phyloP scores from a whole-genome alignment of 2,888 invertebrate genomes.

The Brachypalpus laphriformis region DNA sequence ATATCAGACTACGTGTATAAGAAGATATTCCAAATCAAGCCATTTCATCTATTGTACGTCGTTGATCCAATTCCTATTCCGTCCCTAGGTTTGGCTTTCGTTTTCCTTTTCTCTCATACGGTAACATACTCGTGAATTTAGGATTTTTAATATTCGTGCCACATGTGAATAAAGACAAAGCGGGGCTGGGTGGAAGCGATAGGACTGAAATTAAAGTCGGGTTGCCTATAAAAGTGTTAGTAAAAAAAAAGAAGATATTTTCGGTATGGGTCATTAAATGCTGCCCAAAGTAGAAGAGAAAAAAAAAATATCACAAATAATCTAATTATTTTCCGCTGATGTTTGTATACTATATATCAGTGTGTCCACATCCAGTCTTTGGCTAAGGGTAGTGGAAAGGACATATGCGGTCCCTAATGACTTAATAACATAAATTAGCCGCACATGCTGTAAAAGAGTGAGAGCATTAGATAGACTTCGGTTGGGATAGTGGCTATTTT shows the following conservation, averaged over 20 bases:
- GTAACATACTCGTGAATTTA: neutral
- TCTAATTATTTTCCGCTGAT: slow-evolving; percentile 26
- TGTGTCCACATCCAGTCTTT: neutral
- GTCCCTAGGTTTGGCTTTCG: neutral
- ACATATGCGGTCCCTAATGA: slow-evolving; percentile 47
- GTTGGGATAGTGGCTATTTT: slow-evolving; percentile 4
- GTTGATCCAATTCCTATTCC: slow-evolving; percentile 47
- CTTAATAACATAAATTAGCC: slow-evolving; percentile 68
- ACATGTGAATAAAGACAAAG: neutral
- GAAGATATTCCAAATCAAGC: slow-evolving; percentile 33
- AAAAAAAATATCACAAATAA: slow-evolving; percentile 10
- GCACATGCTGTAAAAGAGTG: neutral
- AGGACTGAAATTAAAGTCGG: neutral
- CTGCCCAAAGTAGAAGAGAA: neutral
- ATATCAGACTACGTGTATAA: neutral
- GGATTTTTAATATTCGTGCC: slow-evolving; percentile 24
- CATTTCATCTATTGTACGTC: slow-evolving; percentile 44
- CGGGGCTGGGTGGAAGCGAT: neutral
- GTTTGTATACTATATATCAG: neutral
- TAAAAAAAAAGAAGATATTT: neutral
- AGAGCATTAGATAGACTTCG: slow-evolving; percentile 45
- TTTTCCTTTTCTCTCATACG: neutral
- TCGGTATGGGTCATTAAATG: slow-evolving; percentile 10
- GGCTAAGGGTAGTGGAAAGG: neutral
- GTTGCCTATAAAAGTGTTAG: neutral